Evolutionary conservation across 2,113 vertebrate genomes (phyloP), one percentile per base, ranked within the genome.

Genomic region (Tenebrosternarchus preto): DNA sequence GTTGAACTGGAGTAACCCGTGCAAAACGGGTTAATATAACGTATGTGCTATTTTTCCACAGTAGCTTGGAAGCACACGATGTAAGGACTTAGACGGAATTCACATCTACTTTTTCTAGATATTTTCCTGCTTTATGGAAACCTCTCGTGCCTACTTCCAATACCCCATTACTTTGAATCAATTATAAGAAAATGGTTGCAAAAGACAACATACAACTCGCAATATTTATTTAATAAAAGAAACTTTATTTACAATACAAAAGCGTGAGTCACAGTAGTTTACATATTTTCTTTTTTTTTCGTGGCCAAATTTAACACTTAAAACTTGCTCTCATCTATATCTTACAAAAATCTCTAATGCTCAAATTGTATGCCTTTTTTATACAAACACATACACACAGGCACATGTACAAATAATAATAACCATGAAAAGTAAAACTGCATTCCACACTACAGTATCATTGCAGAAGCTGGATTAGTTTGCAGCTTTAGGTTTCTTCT

Each of bases 401-500:
- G 11, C 39, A 43, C 39, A 8, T n/a, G n/a, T n/a, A n/a, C n/a
- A n/a, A n/a, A n/a, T n/a, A n/a, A n/a, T n/a, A n/a, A n/a, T n/a
- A n/a, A 43, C 11, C 5, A 12, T 50, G 43, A 22, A 31, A 61
- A 57, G n/a, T 22, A 69, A 69, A 56, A 57, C 22, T 7, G 7
- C 1, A 15, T 19, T 39, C 4, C 22, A 59, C 19, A 25, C 61
- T 63, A 53, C 6, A 50, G 56, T 15, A 24, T 7, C 24, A 12
- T 19, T 5, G 33, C 22, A 9, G 39, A 39, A 50, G 22, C 0
- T 7, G 20, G 20, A 59, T 92, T 82, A 92, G 6, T 63, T 84
- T 20, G 93, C 81, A 71, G 90, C 85, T 89, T 97, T 99, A n/a
- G 93, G 86, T 82, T 98, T 98, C 91, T 97, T 99, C 91, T 98